Evolutionary conservation across 37 sponge, comb jelly and placozoan species (phyloP), one percentile per base, ranked within the genome.

Genomic region (Amphimedon queenslandica): DNA sequence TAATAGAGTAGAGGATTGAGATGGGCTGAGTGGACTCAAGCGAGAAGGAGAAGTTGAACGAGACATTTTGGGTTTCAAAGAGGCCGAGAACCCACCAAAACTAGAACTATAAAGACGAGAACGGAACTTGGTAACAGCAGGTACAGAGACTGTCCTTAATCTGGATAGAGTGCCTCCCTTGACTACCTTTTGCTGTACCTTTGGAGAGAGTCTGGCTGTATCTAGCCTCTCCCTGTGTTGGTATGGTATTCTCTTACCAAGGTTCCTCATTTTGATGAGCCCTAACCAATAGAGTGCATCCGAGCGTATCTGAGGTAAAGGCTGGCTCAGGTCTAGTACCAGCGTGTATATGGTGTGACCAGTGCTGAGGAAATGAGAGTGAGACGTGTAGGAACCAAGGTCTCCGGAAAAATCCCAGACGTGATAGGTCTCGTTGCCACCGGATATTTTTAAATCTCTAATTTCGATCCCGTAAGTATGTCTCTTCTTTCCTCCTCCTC

Each of bases 361-460:
- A 1, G 91, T 90, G 6, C 87, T 81, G 65, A 90, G 72, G 79
- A 90, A 90, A 57, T 84, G 72, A 43, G 85, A 77, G 75, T 90
- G 91, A 0, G 91, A 81, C 64, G 85, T 81, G 66, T 79, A 90
- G 66, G 58, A 81, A 0, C 85, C 83, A 57, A 89, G 28, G 40
- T 90, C 86, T 0, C 91, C 91, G n/a, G 91, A 85, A 77, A 90
- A 90, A 38, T 90, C 91, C 91, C 91, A 90, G 18, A 85, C 77
- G 20, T 68, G 73, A 66, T 74, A 90, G 23, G 55, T 55, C 55
- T 78, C 77, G 21, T n/a, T 13, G 42, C 42, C 73, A 10, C 77
- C 82, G 16, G 82, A 77, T 25, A 87, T 42, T 29, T 77, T 69
- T 42, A 85, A 51, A 13, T 63, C 25, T 23, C 65, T 41, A 18